A percentile compares a stretch with the other conserved stretches of the same genome.
Evolutionary conservation across 2,888 invertebrate genomes (phyloP).

Genomic region (Nematopogon swammerdamellus): DNA sequence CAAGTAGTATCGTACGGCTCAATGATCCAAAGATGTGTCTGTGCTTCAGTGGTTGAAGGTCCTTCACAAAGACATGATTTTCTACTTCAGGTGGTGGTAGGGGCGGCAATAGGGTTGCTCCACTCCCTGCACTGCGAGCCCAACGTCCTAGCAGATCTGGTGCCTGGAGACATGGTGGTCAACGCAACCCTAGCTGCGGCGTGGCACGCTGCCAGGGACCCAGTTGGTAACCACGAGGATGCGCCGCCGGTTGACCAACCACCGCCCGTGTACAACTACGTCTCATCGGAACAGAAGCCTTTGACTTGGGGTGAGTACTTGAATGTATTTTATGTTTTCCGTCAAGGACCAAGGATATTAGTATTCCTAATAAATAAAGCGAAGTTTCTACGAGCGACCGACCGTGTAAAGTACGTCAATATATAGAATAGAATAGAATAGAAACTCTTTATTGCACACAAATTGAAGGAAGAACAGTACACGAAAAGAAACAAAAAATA

Average conservation of each 20-base stretch:
- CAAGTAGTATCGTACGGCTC: no score
- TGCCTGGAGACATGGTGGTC: conserved; percentile 78
- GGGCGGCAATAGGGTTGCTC: conserved; percentile 68
- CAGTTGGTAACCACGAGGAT: conserved; percentile 31
- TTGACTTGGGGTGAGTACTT: conserved; percentile 65
- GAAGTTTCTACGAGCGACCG: neutral
- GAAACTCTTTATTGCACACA: no score
- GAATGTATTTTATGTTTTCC: conserved; percentile 1
- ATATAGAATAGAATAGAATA: no score
- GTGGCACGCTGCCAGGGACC: conserved; percentile 53
- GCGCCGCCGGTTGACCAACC: conserved; percentile 30
- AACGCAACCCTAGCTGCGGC: conserved; percentile 69
- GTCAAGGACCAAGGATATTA: conserved; percentile 1
- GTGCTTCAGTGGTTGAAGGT: no score
- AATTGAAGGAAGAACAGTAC: no score
- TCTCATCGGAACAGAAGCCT: conserved; percentile 75
- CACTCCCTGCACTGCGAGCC: conserved; percentile 66
- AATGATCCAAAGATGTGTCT: no score
- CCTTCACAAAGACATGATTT: no score
- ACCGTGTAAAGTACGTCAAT: no score
- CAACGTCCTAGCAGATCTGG: conserved; percentile 63
- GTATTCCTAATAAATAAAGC: no score
- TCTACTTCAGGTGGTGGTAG: conserved; percentile 55
- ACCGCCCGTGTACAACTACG: conserved; percentile 74
- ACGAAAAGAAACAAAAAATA: no score